phyloP scores from a whole-genome alignment of 2,113 vertebrate species.

The Delphinus delphis region DNA sequence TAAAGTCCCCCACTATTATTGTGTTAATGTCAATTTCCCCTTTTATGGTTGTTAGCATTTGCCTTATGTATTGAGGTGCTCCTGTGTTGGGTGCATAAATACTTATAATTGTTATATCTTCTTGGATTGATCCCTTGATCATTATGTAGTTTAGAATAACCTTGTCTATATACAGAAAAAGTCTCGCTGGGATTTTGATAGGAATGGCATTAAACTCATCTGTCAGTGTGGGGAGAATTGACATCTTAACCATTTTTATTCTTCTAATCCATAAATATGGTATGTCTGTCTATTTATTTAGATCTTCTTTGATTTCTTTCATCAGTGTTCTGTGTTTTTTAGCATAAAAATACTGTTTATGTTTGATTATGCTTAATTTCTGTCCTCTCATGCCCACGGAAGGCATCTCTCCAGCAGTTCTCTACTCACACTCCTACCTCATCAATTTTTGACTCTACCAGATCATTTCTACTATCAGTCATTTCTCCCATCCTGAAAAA shows the following conservation, averaged over 20 bases:
- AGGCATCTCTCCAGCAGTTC: not conserved
- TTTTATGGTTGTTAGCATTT: no score
- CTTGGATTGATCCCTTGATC: no score
- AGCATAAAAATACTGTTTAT: not conserved
- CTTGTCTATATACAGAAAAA: constrained; percentile 3
- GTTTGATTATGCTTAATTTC: not conserved
- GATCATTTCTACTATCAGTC: not conserved
- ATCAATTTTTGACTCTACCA: not conserved
- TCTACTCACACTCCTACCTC: not conserved
- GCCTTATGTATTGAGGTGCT: no score
- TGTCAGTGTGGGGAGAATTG: not conserved
- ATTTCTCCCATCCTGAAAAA: not conserved
- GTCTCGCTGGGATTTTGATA: not conserved
- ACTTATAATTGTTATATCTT: no score
- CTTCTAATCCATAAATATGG: not conserved
- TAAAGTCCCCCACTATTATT: no score
- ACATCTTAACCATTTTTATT: not conserved
- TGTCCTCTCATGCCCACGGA: not conserved
- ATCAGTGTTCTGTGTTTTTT: not conserved
- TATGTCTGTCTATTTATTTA: not conserved
- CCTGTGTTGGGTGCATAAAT: no score
- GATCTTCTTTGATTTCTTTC: not conserved
- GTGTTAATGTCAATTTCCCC: no score
- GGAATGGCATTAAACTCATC: not conserved
- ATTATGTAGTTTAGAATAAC: not conserved